Percentiles rank a stretch among this genome's conserved stretches.
Conservation (phyloP, 2,797 vertebrate species). For the Melanotaenia parkinsoni region DNA sequence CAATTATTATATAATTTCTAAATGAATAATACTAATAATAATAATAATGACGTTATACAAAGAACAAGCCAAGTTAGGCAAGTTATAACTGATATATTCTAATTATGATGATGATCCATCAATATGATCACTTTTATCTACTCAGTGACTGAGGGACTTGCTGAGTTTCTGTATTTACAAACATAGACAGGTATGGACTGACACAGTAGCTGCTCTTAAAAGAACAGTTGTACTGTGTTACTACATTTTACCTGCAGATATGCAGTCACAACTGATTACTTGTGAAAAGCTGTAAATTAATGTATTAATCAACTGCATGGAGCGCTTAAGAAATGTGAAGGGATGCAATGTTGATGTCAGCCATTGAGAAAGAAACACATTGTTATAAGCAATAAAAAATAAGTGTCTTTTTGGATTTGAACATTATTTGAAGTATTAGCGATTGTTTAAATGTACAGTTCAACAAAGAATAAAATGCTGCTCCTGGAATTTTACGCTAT, state of each 20-base stretch:
- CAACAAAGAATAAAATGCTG: neutral
- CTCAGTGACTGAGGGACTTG: neutral
- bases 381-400: neutral
- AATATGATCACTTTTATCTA: neutral
- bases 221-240: neutral
- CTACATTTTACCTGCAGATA: neutral
- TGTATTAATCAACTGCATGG: neutral
- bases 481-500: neutral
- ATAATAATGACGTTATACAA: neutral
- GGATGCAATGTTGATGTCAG: too few relatives aligned
- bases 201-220: neutral
- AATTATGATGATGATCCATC: neutral
- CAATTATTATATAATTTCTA: too few relatives aligned
- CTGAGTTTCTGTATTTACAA: neutral
- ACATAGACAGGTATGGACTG: neutral
- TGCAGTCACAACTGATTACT: neutral
- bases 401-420: neutral
- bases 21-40: too few relatives aligned
- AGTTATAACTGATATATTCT: too few relatives aligned
- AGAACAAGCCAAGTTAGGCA: too few relatives aligned
- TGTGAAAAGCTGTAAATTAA: neutral
- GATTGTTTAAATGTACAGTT: neutral
- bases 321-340: too few relatives aligned
- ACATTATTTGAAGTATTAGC: neutral
- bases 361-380: neutral